phyloP scores from a whole-genome alignment of 2,797 vertebrate genomes.

The Megalops cyprinoides region DNA sequence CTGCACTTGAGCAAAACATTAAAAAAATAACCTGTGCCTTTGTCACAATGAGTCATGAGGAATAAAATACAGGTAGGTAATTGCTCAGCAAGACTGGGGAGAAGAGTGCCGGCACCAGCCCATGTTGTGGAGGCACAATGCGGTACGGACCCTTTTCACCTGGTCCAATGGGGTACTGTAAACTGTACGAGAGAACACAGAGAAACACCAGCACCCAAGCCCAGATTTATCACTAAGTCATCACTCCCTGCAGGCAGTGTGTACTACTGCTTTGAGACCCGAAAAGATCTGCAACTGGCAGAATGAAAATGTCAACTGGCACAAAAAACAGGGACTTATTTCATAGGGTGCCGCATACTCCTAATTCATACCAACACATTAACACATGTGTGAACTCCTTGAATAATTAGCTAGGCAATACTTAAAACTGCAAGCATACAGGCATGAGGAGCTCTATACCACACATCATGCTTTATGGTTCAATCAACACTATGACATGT shows the following conservation, averaged over 20 bases:
- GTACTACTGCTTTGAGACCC: too few species aligned
- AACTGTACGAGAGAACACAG: background rate
- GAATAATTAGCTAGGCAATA: constrained; percentile 3
- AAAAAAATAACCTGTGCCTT: background rate
- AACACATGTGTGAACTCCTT: background rate
- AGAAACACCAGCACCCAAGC: too few species aligned
- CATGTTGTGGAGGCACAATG: background rate
- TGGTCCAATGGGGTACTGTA: background rate
- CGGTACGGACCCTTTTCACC: background rate
- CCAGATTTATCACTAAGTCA: too few species aligned
- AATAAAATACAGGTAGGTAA: background rate
- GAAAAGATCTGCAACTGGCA: background rate
- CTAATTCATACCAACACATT: background rate
- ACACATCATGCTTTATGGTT: background rate
- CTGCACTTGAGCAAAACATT: background rate
- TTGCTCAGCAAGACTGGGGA: constrained; percentile 3
- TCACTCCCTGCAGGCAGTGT: too few species aligned
- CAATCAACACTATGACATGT: background rate
- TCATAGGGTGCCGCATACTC: background rate
- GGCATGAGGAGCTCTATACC: background rate
- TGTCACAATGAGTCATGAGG: background rate
- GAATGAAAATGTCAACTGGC: too few species aligned
- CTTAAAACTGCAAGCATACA: background rate
- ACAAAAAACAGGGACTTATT: background rate
- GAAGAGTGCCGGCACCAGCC: background rate